Evolutionary conservation across 2,888 invertebrate species (phyloP).

Genomic region (Deilephila elpenor): DNA sequence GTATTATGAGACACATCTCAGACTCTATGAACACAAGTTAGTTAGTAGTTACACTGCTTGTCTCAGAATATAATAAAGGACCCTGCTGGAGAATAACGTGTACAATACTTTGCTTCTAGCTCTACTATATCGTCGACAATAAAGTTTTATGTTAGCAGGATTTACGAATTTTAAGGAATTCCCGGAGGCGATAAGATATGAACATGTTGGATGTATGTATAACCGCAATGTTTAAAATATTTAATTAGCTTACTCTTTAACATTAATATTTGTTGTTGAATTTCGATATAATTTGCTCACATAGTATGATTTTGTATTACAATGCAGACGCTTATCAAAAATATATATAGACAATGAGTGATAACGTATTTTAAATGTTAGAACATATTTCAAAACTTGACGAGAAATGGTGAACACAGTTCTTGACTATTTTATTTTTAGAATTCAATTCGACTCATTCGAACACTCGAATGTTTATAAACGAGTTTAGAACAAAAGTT

Average conservation of each 20-base stretch:
- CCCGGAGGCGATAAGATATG: slow-evolving; percentile 30
- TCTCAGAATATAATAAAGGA: slow-evolving; percentile 7
- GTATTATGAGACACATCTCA: not conserved
- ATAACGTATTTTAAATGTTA: not conserved
- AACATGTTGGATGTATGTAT: not conserved
- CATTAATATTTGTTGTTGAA: not conserved
- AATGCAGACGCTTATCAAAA: not conserved
- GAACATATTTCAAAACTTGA: not conserved
- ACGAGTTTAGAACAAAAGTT: not conserved
- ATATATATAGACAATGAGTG: not conserved
- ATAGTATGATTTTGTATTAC: not conserved
- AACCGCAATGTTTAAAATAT: not conserved
- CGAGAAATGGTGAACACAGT: not conserved
- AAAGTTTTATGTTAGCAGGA: slow-evolving; percentile 10
- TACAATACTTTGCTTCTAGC: slow-evolving; percentile 23
- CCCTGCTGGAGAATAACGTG: slow-evolving; percentile 9
- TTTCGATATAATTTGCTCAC: not conserved
- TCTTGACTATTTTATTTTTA: not conserved
- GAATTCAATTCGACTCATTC: not conserved
- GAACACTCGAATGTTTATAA: not conserved
- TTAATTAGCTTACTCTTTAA: slow-evolving; percentile 13
- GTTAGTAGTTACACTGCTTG: slow-evolving; percentile 15
- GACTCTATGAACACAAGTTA: slow-evolving; percentile 7
- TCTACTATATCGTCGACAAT: slow-evolving; percentile 23
- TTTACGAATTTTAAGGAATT: slow-evolving; percentile 26